phyloP scores from a whole-genome alignment of 2,797 vertebrate species.

The Chaetophractus vellerosus region DNA sequence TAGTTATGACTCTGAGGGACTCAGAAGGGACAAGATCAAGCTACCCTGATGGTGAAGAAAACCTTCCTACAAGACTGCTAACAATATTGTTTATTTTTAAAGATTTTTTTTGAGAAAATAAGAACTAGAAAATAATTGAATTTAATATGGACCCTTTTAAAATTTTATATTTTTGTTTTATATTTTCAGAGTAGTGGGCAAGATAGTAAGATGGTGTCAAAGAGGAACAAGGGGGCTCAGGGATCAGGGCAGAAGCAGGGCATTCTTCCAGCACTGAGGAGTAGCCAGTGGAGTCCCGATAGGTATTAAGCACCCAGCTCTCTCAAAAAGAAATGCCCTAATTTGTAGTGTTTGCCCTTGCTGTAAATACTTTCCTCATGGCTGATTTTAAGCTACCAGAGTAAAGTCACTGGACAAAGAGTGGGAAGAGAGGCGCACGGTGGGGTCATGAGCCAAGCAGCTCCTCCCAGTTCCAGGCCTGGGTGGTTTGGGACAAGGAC shows the following conservation, averaged over 20 bases:
- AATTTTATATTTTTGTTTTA: not conserved
- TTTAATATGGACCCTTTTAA: not conserved
- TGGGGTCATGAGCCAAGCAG: no score
- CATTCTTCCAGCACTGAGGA: not conserved
- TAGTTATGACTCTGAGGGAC: not conserved
- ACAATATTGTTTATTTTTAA: not conserved
- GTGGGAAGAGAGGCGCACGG: rapidly evolving
- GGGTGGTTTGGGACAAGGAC: not conserved
- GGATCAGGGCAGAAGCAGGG: not conserved
- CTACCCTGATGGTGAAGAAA: not conserved
- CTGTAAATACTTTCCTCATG: not conserved
- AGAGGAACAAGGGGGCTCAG: not conserved
- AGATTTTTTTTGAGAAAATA: constrained; percentile 27
- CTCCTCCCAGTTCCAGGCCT: not conserved
- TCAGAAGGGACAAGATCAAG: not conserved
- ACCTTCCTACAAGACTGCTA: not conserved
- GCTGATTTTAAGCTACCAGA: not conserved
- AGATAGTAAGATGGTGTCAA: not conserved
- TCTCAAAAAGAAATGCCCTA: not conserved
- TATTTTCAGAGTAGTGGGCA: constrained; percentile 22
- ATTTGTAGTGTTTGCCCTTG: not conserved
- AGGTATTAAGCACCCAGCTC: not conserved
- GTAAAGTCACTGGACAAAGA: not conserved
- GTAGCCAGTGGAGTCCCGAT: not conserved
- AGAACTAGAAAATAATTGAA: not conserved